A percentile compares a stretch with the other conserved stretches of the same genome.
Evolutionary conservation across 2,797 vertebrate species (phyloP).

Genomic region (Macrochelys suwanniensis): DNA sequence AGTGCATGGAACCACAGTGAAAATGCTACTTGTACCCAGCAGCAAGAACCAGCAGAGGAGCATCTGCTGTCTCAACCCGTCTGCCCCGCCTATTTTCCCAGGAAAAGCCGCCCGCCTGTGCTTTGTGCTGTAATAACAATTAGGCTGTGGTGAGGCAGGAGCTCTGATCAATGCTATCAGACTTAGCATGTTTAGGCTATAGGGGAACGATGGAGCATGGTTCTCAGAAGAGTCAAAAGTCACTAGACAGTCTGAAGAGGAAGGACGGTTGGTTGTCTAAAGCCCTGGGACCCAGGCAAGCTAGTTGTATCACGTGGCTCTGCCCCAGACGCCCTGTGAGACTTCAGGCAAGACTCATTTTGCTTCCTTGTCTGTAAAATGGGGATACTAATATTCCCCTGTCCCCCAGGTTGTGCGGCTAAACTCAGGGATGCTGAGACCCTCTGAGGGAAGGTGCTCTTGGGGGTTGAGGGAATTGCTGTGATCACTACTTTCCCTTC

Average conservation of each 20-base stretch:
- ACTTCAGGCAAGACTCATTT: background rate
- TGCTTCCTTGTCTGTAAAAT: background rate
- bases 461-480: background rate
- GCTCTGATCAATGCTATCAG: background rate
- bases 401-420: too few relatives aligned
- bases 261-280: background rate
- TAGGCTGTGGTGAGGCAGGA: background rate
- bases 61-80: background rate
- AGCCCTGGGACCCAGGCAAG: background rate
- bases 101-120: background rate
- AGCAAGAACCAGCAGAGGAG: background rate
- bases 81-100: background rate
- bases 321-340: background rate
- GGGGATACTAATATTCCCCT: background rate
- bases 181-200: background rate
- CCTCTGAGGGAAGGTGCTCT: background rate
- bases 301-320: background rate
- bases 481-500: background rate
- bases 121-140: background rate
- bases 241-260: background rate
- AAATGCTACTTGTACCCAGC: background rate
- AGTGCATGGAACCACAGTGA: background rate
- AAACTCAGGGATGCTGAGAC: background rate
- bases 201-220: background rate
- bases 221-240: background rate